phyloP scores from a whole-genome alignment of 53 echinoderm and acorn worm genomes.

The Temnopleurus reevesii region DNA sequence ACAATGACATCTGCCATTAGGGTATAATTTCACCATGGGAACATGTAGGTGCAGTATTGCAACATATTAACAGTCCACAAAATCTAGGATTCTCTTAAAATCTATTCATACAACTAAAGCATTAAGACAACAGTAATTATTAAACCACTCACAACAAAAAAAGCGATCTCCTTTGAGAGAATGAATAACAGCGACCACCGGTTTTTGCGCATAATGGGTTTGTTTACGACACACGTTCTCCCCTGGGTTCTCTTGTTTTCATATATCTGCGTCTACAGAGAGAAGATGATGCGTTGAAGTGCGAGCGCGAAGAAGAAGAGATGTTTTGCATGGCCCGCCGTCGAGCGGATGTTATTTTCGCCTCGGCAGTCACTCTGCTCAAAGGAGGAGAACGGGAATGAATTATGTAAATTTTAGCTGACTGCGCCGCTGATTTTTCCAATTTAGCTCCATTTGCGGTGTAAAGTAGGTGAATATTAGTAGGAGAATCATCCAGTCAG shows the following conservation, averaged over 20 bases:
- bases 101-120: no score
- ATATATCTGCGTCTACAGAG: not conserved
- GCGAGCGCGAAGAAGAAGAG: not conserved
- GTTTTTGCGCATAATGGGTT: not conserved
- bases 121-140: no score
- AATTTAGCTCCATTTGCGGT: constrained; percentile 6
- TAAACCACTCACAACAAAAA: not conserved
- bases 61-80: no score
- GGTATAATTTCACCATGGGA: no score
- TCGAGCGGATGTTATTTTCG: not conserved
- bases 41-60: no score
- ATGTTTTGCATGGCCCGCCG: not conserved
- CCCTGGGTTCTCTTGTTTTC: not conserved
- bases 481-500: not conserved
- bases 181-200: not conserved
- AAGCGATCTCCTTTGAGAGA: not conserved
- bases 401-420: constrained; percentile 22
- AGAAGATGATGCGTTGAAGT: not conserved
- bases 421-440: constrained; percentile 2
- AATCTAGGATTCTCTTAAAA: no score
- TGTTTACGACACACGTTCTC: not conserved
- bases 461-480: not conserved
- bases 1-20: no score
- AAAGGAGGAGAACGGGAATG: not conserved
- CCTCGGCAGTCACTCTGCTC: not conserved